Evolutionary conservation across 2,113 vertebrate genomes (phyloP).

Genomic region (Thamnaconus septentrionalis): DNA sequence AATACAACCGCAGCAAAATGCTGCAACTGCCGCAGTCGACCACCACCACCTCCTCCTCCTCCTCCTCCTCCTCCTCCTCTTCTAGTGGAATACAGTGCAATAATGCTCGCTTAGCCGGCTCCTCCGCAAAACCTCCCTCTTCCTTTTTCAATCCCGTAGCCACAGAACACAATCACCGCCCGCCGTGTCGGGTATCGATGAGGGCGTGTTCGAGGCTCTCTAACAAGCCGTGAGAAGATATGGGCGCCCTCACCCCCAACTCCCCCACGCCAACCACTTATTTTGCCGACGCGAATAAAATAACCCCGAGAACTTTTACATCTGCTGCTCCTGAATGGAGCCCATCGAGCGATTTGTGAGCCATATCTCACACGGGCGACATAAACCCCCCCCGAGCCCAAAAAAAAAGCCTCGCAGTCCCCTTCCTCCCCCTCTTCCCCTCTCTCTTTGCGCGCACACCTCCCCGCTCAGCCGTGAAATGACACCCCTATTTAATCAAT

Average conservation of each 20-base stretch:
- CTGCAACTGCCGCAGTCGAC: too few species aligned
- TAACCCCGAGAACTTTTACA: slow-evolving; percentile 51
- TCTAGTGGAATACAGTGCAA: too few species aligned
- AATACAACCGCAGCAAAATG: too few species aligned
- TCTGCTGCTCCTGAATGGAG: slow-evolving; percentile 51
- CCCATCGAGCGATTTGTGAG: slow-evolving; percentile 59
- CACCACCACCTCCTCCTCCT: too few species aligned
- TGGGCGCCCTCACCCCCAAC: slow-evolving; percentile 18
- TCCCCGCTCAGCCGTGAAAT: slow-evolving; percentile 72
- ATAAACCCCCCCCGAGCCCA: too few species aligned
- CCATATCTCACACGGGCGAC: slow-evolving; percentile 62
- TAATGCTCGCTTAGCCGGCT: too few species aligned
- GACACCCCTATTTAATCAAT: slow-evolving; percentile 76
- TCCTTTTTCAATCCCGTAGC: too few species aligned
- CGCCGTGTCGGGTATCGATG: too few species aligned
- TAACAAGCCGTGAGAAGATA: slow-evolving; percentile 47
- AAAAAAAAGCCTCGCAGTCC: slow-evolving; percentile 44
- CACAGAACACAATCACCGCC: too few species aligned
- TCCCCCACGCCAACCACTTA: slow-evolving; percentile 28
- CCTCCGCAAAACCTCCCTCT: too few species aligned
- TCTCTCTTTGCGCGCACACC: slow-evolving; percentile 30
- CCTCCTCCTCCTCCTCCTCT: too few species aligned
- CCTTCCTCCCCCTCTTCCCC: not conserved
- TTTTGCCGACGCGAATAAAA: slow-evolving; percentile 45
- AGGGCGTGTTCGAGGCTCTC: slow-evolving; percentile 11